A percentile compares a stretch with the other conserved stretches of the same genome.
phyloP scores from a whole-genome alignment of 1,140 invertebrate genomes.

The Lepidurus packardi region DNA sequence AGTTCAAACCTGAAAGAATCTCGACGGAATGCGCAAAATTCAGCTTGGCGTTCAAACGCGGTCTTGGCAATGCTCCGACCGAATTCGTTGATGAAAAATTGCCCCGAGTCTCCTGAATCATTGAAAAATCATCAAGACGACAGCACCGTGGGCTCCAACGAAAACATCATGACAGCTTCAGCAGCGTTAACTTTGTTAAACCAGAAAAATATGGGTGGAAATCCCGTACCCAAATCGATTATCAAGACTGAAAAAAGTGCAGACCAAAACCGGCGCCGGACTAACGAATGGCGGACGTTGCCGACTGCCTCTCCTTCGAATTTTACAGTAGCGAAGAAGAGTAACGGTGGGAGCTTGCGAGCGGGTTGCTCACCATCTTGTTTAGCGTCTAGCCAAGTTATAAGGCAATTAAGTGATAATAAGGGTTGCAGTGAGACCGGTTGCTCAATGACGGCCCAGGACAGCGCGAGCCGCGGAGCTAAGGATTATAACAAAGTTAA shows the following conservation, averaged over 20 bases:
- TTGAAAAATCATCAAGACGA: not conserved
- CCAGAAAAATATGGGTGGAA: not conserved
- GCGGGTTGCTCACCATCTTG: constrained; percentile 31
- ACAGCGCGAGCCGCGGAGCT: not conserved
- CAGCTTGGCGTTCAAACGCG: not conserved
- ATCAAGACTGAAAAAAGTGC: not conserved
- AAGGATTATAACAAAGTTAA: not conserved
- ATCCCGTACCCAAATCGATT: not conserved
- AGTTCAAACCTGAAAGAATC: not conserved
- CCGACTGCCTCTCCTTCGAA: not conserved
- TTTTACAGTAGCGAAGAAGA: not conserved
- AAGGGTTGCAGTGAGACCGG: not conserved
- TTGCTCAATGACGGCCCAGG: not conserved
- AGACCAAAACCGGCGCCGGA: not conserved
- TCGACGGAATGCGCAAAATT: not conserved
- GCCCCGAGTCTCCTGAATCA: not conserved
- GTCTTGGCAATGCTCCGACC: not conserved
- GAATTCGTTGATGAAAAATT: not conserved
- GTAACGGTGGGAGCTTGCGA: constrained; percentile 26
- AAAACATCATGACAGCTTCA: not conserved
- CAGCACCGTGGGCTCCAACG: not conserved
- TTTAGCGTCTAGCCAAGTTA: constrained; percentile 31
- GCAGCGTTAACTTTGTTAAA: not conserved
- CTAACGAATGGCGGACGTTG: not conserved
- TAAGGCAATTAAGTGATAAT: constrained; percentile 23